Conservation (phyloP, 2,797 vertebrate genomes). For the Scarus forsteni region DNA sequence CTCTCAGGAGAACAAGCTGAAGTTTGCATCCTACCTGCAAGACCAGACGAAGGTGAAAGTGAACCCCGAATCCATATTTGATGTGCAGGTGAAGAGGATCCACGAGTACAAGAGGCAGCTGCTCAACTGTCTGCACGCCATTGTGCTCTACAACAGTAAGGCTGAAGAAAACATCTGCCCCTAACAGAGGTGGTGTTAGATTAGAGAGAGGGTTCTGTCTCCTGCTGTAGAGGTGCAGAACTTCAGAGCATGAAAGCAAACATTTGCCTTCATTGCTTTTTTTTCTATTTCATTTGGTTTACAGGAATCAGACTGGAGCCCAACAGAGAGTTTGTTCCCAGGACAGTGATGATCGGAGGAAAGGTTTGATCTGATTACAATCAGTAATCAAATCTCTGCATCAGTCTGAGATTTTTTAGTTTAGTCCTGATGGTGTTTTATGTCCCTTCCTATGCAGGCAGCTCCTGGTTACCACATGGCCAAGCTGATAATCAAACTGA, state of each 20-base stretch:
- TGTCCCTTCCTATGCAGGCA: conserved; percentile 79
- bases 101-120: conserved; percentile 94
- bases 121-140: conserved; percentile 90
- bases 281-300: background rate
- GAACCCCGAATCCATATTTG: conserved; percentile 90
- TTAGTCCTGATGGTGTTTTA: background rate
- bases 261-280: background rate
- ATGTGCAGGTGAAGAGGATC: conserved; percentile 93
- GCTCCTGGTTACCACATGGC: conserved; percentile 94
- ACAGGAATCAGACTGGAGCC: conserved; percentile 90
- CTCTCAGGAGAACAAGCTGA: conserved; percentile 90
- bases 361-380: conserved; percentile 79
- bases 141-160: conserved; percentile 93
- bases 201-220: background rate
- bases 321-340: conserved; percentile 84
- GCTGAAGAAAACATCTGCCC: no score
- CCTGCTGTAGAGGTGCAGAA: background rate
- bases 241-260: background rate
- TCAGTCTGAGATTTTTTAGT: background rate
- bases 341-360: conserved; percentile 92
- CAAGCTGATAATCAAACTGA: conserved; percentile 92
- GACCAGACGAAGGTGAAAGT: conserved; percentile 87
- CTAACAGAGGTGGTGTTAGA: no score
- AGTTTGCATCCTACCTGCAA: conserved; percentile 89
- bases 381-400: background rate